Conservation (phyloP, 92 coral and sea anemone species). For the Actinernus sp. region DNA sequence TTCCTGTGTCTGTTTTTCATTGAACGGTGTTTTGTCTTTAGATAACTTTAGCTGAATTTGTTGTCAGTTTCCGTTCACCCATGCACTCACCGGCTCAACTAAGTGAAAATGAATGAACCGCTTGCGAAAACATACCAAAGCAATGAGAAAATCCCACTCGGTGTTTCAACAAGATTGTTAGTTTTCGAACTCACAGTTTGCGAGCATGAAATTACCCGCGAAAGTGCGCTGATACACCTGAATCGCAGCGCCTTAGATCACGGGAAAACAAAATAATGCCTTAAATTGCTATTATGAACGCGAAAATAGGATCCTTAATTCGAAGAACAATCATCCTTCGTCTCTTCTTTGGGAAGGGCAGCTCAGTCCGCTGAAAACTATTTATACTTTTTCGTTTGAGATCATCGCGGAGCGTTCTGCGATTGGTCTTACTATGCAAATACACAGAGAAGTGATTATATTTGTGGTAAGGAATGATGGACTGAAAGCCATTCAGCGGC, state of each 20-base stretch:
- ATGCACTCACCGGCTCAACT: too few relatives aligned
- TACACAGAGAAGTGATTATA: slow-evolving; percentile 59
- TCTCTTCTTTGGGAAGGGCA: neutral
- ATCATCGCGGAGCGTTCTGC: slow-evolving; percentile 8
- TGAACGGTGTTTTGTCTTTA: too few relatives aligned
- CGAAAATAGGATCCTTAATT: neutral
- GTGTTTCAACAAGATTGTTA: neutral
- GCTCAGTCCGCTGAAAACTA: slow-evolving; percentile 11
- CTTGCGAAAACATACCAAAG: too few relatives aligned
- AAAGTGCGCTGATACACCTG: too few relatives aligned
- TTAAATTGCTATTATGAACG: neutral
- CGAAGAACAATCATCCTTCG: neutral
- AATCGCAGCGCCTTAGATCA: too few relatives aligned
- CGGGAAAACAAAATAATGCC: neutral
- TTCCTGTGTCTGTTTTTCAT: too few relatives aligned
- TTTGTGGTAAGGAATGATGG: slow-evolving; percentile 81
- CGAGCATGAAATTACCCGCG: too few relatives aligned
- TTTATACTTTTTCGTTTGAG: slow-evolving; percentile 27
- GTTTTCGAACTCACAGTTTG: neutral
- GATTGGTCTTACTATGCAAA: slow-evolving; percentile 63
- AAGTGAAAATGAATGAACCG: too few relatives aligned
- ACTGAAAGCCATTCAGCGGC: slow-evolving; percentile 74
- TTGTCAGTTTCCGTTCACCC: too few relatives aligned
- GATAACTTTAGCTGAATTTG: too few relatives aligned
- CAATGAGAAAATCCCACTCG: neutral